Base-by-base conservation (phyloP, 2,888 invertebrate genomes). In the Loripinus fragilis region DNA sequence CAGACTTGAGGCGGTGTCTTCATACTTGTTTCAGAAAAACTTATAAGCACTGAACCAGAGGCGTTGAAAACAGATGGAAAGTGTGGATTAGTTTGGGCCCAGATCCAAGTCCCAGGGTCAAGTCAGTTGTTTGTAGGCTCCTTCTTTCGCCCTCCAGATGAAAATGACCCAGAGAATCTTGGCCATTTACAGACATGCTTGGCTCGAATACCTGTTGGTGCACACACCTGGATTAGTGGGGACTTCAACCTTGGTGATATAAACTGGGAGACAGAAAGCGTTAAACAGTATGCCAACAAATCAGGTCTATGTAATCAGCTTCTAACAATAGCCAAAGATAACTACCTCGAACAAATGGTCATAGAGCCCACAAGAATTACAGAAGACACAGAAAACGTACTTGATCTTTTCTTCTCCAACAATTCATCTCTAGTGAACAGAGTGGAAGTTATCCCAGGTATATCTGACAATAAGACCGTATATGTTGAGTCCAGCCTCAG, bases 211-310 rank as follows among this genome's bases (percentile, higher is more conserved):
- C 76, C 71, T 5, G 42, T 28, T 35, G 71, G 67, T 23, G 76
- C 71, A 15, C 71, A 76, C 33, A 67, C 71, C 20, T 71, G 71
- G 76, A 2, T 76, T 10, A 67, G 76, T 2, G 76, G 77, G 10
- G 71, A 76, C 52, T 76, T 76, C 42, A 76, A 76, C 28, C 67
- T 76, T 10, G 67, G 67, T 23, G 71, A 71, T 25, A 76, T 76
- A 70, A 55, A 76, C 76, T 76, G 71, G 76, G 45, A 52, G 41
- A 72, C 42, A n/a, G 45, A 66, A 28, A 28, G 71, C 28, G 67
- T 71, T 2, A 20, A 7, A 15, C 55, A 71, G 33, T 52, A 45
- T 41, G 71, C 71, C 23, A 55, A 65, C 38, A 52, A 55, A 20
- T 3, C 41, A 30, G 20, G 38, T 35, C 33, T 71, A 10, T 73